These are phyloP conservation scores for Chromis chromis DNA, from an alignment of 2,797 vertebrate species.

Conservation along the genomic window DNA sequence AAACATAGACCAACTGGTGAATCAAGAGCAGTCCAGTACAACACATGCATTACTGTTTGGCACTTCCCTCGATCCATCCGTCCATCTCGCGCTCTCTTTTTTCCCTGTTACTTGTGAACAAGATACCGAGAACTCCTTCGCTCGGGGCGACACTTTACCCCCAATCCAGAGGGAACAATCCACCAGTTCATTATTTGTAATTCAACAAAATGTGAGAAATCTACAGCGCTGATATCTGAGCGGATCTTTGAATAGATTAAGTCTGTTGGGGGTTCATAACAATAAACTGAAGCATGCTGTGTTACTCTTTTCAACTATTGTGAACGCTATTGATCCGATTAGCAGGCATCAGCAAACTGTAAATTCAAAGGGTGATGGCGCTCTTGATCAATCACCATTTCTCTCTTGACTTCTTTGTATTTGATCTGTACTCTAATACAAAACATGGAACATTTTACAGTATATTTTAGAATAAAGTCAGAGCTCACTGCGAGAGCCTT, in stretches of 20 bases:
- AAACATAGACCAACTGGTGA: too few species aligned
- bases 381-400: neutral
- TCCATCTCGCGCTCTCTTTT: too few species aligned
- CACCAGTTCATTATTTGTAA: neutral
- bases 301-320: neutral
- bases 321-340: neutral
- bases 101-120: too few species aligned
- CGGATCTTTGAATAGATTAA: too few species aligned
- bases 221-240: neutral
- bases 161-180: too few species aligned
- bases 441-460: constrained; percentile 2
- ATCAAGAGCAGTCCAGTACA: too few species aligned
- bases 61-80: too few species aligned
- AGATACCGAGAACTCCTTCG: too few species aligned
- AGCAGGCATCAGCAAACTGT: neutral
- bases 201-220: neutral
- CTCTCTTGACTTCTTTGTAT: neutral
- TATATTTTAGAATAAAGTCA: constrained; percentile 29
- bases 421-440: constrained; percentile 24
- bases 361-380: neutral
- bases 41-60: too few species aligned
- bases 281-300: neutral
- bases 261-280: neutral
- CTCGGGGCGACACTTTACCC: too few species aligned
- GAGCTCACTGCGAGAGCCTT: constrained; percentile 14